A percentile compares a stretch with the other conserved stretches of the same genome.
phyloP scores from a whole-genome alignment of 2,797 vertebrate species.

The Chromobotia macracanthus region DNA sequence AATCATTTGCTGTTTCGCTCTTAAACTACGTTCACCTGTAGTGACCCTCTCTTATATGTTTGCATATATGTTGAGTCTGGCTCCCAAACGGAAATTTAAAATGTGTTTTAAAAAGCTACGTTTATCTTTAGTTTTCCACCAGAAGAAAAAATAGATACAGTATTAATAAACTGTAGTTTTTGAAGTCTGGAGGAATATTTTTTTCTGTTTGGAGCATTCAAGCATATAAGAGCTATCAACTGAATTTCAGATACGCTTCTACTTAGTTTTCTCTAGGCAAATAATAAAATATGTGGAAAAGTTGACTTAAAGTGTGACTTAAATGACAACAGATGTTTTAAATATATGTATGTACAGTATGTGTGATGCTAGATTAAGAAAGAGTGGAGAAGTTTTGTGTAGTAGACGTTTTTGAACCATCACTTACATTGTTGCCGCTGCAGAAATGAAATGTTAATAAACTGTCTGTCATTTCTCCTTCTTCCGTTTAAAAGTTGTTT shows the following conservation, averaged over 20 bases:
- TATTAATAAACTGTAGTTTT: no score
- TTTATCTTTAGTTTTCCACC: conserved; percentile 10
- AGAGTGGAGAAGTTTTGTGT: neutral
- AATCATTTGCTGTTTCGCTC: no score
- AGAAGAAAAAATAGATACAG: no score
- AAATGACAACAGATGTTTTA: no score
- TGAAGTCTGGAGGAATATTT: neutral
- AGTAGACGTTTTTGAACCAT: neutral
- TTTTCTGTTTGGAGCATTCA: neutral
- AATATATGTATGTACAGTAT: no score
- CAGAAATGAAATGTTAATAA: neutral
- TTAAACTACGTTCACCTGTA: conserved; percentile 13
- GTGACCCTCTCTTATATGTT: neutral
- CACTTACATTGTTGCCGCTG: neutral
- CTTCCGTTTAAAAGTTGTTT: neutral
- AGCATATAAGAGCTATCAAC: neutral
- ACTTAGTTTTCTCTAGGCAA: no score
- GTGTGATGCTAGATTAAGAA: no score
- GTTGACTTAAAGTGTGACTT: no score
- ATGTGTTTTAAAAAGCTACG: neutral
- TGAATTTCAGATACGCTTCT: neutral
- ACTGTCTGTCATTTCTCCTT: neutral
- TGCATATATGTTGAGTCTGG: conserved; percentile 2
- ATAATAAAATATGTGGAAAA: neutral
- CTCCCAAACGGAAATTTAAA: conserved; percentile 7